phyloP scores from a whole-genome alignment of 2,888 invertebrate genomes.

The Polydrusus cervinus region DNA sequence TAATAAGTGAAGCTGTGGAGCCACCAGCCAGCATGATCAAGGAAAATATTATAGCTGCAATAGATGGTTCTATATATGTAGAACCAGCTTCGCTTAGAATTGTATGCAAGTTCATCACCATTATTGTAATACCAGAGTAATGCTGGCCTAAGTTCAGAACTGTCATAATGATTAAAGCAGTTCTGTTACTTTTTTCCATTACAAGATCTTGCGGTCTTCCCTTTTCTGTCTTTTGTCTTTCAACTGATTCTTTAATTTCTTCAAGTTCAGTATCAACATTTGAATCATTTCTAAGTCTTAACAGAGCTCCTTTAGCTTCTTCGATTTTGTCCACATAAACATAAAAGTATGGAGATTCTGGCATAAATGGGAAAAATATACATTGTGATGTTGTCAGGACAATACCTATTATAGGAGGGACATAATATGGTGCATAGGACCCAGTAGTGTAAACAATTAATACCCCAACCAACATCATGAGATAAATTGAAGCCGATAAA shows the following conservation, averaged over 20 bases:
- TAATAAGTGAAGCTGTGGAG: constrained; percentile 62
- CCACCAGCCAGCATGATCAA: constrained; percentile 66
- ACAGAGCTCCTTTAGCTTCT: constrained; percentile 63
- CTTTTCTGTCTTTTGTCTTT: constrained; percentile 64
- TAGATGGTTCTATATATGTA: constrained; percentile 63
- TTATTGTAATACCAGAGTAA: constrained; percentile 68
- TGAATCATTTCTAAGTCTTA: constrained; percentile 59
- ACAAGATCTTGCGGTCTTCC: constrained; percentile 66
- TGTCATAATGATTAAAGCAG: constrained; percentile 67
- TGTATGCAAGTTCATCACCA: constrained; percentile 69
- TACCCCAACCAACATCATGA: constrained; percentile 67
- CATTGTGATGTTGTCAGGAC: constrained; percentile 63
- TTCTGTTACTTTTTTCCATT: constrained; percentile 65
- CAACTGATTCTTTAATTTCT: constrained; percentile 65
- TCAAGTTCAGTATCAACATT: constrained; percentile 65
- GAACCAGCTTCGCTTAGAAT: constrained; percentile 66
- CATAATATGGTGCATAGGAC: constrained; percentile 63
- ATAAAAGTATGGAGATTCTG: constrained; percentile 68
- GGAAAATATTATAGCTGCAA: constrained; percentile 67
- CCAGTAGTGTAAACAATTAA: constrained; percentile 61
- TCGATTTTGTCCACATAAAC: constrained; percentile 62
- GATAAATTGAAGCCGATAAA: constrained; percentile 64
- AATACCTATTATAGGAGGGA: constrained; percentile 66
- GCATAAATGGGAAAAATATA: constrained; percentile 66
- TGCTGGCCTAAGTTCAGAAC: constrained; percentile 68